Conservation (phyloP, 1,140 invertebrate genomes). For the fruit fly (Drosophila melanogaster) region DNA sequence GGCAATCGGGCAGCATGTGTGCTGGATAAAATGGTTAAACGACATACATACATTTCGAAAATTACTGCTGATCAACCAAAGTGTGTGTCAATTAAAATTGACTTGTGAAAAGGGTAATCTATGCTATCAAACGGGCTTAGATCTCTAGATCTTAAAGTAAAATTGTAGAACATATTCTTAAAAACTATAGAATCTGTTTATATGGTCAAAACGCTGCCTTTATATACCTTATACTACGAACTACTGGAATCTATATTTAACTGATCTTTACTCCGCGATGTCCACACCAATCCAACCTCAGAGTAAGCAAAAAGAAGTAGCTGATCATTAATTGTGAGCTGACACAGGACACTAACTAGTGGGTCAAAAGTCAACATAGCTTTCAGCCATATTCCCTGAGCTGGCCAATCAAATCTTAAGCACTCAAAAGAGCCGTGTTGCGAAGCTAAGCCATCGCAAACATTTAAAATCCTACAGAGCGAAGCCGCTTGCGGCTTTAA, state of each 20-base stretch:
- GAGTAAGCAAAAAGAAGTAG: too few relatives aligned
- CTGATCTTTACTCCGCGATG: too few relatives aligned
- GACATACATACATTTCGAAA: slow-evolving; percentile 48
- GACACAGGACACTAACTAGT: neutral
- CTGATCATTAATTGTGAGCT: neutral
- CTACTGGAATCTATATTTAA: too few relatives aligned
- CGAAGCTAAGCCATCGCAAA: slow-evolving; percentile 38
- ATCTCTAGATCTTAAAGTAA: too few relatives aligned
- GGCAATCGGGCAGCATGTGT: slow-evolving; percentile 52
- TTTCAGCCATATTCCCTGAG: slow-evolving; percentile 24
- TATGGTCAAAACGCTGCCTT: too few relatives aligned
- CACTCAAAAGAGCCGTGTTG: slow-evolving; percentile 28
- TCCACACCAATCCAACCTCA: too few relatives aligned
- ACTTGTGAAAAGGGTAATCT: too few relatives aligned
- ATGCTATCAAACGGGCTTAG: too few relatives aligned
- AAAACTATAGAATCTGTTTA: too few relatives aligned
- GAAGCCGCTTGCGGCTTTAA: slow-evolving; percentile 78
- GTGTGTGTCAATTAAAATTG: neutral
- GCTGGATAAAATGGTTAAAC: slow-evolving; percentile 62
- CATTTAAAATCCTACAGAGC: slow-evolving; percentile 67
- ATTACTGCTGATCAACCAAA: slow-evolving; percentile 48
- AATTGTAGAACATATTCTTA: too few relatives aligned
- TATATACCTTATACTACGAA: too few relatives aligned
- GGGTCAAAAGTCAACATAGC: slow-evolving; percentile 36
- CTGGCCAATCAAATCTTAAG: slow-evolving; percentile 62